Percentiles rank a stretch among this genome's conserved stretches.
These are phyloP conservation scores for Limanda limanda DNA, from an alignment of 2,113 vertebrate genomes.

Conservation along the genomic window DNA sequence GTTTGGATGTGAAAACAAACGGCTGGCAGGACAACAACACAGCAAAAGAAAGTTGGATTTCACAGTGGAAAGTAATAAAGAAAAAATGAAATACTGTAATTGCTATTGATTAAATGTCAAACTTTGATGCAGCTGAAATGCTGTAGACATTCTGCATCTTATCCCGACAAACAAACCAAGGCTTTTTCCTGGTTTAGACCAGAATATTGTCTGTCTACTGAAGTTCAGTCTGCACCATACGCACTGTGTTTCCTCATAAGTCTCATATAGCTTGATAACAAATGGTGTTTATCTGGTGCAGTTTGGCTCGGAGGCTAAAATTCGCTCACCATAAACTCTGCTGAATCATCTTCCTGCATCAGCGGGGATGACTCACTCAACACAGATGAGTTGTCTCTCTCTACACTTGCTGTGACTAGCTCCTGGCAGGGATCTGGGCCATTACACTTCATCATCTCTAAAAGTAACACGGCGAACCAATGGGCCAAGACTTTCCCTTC, in stretches of 20 bases:
- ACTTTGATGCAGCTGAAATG: background rate
- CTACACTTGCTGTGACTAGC: conserved; percentile 27
- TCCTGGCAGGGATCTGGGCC: conserved; percentile 36
- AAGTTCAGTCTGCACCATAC: background rate
- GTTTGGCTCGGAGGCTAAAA: conserved; percentile 2
- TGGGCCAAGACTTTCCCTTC: conserved; percentile 14
- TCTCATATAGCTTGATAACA: background rate
- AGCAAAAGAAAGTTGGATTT: background rate
- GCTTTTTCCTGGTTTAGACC: background rate
- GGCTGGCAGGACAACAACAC: background rate
- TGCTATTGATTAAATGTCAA: background rate
- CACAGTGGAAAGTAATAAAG: background rate
- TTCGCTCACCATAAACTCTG: conserved; percentile 6
- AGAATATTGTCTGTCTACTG: background rate
- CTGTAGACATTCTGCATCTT: no score
- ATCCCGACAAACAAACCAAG: background rate
- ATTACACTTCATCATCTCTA: conserved; percentile 49
- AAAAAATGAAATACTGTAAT: background rate
- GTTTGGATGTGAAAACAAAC: background rate
- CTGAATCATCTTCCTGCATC: conserved; percentile 41
- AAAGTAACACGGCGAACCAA: conserved; percentile 21
- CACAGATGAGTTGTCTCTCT: conserved; percentile 19
- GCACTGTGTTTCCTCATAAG: background rate
- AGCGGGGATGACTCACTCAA: conserved; percentile 30
- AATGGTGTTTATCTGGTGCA: conserved; percentile 16